Percentiles rank a stretch among this genome's conserved stretches.
phyloP scores from a whole-genome alignment of 1,140 invertebrate genomes.

The Cyrtorhinus lividipennis region DNA sequence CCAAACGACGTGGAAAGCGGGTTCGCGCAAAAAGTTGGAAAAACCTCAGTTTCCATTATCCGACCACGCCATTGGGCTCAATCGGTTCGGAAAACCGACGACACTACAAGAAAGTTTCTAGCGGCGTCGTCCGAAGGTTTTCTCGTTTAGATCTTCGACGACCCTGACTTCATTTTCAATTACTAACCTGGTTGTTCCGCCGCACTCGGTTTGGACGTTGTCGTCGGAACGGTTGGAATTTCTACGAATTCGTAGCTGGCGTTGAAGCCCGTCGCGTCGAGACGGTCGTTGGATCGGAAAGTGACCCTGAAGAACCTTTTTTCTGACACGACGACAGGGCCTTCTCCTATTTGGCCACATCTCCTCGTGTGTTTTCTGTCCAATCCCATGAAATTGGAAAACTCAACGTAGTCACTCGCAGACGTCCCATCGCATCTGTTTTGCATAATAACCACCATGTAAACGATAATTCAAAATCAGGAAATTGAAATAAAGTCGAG shows the following conservation, averaged over 20 bases:
- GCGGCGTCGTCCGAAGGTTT: too few species aligned
- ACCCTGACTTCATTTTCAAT: too few species aligned
- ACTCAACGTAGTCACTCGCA: conserved; percentile 85
- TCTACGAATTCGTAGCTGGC: conserved; percentile 68
- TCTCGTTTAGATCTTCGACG: neutral
- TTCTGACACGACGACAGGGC: conserved; percentile 50
- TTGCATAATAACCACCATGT: conserved; percentile 25
- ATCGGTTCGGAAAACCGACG: too few species aligned
- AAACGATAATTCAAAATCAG: too few species aligned
- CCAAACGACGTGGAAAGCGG: too few species aligned
- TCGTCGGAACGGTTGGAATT: conserved; percentile 28
- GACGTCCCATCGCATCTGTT: conserved; percentile 71
- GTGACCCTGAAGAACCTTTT: conserved; percentile 85
- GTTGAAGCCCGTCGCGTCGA: conserved; percentile 86
- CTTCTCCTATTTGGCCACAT: conserved; percentile 53
- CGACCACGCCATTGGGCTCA: too few species aligned
- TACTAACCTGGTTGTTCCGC: conserved; percentile 21
- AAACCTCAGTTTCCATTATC: too few species aligned
- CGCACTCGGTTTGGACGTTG: conserved; percentile 25
- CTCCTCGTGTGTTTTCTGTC: conserved; percentile 74
- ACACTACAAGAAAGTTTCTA: too few species aligned
- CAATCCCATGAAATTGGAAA: conserved; percentile 76
- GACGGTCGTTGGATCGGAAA: conserved; percentile 81
- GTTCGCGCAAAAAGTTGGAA: too few species aligned
- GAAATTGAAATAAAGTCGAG: too few species aligned